Base-by-base conservation (phyloP, 2,113 vertebrate genomes). In the Entelurus aequoreus region DNA sequence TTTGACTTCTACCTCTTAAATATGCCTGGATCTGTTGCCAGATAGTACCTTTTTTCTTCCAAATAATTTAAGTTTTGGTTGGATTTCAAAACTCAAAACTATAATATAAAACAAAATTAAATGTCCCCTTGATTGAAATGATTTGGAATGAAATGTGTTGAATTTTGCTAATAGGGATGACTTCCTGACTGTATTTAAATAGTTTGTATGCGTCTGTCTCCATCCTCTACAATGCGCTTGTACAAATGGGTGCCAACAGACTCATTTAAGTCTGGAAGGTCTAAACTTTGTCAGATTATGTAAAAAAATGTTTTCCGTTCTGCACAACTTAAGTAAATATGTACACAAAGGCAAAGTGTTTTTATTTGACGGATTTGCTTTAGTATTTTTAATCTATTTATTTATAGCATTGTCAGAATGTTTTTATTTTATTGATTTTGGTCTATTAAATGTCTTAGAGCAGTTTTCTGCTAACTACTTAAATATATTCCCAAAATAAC, bases 381-480 rank as follows among this genome's bases (percentile, higher is more conserved):
- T 54, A 35, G 44, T 66, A 42, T 69, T 66, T 48, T 19, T 5
- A 21, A 14, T 13, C 54, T 63, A 37, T 40, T 40, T 37, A 10
- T 64, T 69, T 60, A 15, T 6, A 54, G 13, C 10, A 35, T 68
- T 55, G 59, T 59, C 37, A 38, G 5, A 36, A 4, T 46, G 58
- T 68, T 69, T 62, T 64, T 65, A n/a, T 38, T 72, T 13, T 6
- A 37, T 61, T 54, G 35, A 8, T 46, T 15, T 66, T 12, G 46
- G 8, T 36, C 44, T 64, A 12, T 64, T 56, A 8, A 8, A 68
- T 38, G 66, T 85, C 65, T 77, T 71, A 68, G 63, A 42, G 9
- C 40, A 44, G 6, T 60, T 63, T 50, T 58, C 51, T 67, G 57
- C 55, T 5, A 56, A 54, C 55, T 71, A 40, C 70, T 69, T 15